phyloP scores from a whole-genome alignment of 2,888 invertebrate genomes.

The Leptarthrus brevirostris region DNA sequence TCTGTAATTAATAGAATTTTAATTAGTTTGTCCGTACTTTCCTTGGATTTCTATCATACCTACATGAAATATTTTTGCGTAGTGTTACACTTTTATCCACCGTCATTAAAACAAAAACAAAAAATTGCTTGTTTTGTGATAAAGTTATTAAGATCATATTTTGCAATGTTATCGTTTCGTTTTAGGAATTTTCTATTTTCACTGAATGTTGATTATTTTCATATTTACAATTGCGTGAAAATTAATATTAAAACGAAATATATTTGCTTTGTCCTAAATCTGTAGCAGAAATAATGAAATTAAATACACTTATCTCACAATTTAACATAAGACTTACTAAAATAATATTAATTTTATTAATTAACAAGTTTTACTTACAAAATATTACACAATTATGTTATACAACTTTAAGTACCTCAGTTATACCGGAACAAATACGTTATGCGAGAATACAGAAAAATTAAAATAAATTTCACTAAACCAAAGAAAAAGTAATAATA shows the following conservation, averaged over 20 bases:
- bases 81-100: neutral
- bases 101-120: neutral
- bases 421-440: neutral
- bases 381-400: no score
- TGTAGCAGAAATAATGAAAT: neutral
- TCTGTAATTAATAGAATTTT: conserved; percentile 35
- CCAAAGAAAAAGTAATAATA: conserved; percentile 9
- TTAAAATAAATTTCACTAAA: neutral
- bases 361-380: neutral
- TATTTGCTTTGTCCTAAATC: no score
- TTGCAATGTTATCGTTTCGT: neutral
- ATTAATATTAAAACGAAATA: neutral
- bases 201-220: neutral
- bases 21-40: conserved; percentile 20
- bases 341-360: neutral
- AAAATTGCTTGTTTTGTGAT: conserved; percentile 15
- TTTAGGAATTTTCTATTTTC: neutral
- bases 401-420: neutral
- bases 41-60: conserved; percentile 33
- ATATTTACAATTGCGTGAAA: neutral
- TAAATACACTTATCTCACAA: neutral
- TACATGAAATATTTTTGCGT: conserved; percentile 37
- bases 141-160: conserved; percentile 3
- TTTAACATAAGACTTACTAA: neutral
- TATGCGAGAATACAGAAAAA: neutral